Base-by-base conservation (phyloP, 2,888 invertebrate species). In the Ophioninae sp. region DNA sequence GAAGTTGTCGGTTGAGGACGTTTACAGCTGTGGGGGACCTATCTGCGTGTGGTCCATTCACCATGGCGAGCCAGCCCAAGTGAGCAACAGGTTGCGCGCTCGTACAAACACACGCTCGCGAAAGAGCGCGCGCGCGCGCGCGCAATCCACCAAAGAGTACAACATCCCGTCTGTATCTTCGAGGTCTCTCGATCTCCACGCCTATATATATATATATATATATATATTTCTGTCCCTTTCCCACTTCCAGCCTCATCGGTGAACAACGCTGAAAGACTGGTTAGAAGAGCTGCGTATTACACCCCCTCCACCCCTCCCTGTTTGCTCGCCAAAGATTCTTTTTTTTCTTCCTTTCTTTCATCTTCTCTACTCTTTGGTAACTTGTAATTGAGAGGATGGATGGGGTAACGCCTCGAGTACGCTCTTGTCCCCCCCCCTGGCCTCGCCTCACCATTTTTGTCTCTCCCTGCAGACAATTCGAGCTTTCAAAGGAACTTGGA, bases 1-100 rank as follows among this genome's bases (percentile, higher is more conserved):
- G 91, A 92, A 92, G 92, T 92, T 92, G 92, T 92, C 91, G 90
- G 91, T 91, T 91, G 89, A 91, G 89, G 90, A 91, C 90, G 91
- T 92, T 92, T 91, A 92, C 92, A 91, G 92, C 92, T 92, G 92
- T 79, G 91, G 89, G 89, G 78, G 79, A 81, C 87, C 89, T 88
- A 89, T 87, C 90, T 92, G 92, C 90, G 92, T 92, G 92, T 92
- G 92, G 92, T 91, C 92, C 92, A 92, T 92, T 92, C 91, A 88
- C 79, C 85, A 90, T 82, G 74, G 78, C 72, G 74, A 67, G 57
- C 23, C 30, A 79, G 59, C 44, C 50, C 37, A 77, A 59, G 44
- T 68, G 73, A 81, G 82, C 74, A 79, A 79, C 87, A 84, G 84
- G 82, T 82, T 79, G 81, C 73, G 50, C 75, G 30, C 70, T 61